Evolutionary conservation across 2,113 vertebrate species (phyloP).

Genomic region (Odocoileus virginianus): DNA sequence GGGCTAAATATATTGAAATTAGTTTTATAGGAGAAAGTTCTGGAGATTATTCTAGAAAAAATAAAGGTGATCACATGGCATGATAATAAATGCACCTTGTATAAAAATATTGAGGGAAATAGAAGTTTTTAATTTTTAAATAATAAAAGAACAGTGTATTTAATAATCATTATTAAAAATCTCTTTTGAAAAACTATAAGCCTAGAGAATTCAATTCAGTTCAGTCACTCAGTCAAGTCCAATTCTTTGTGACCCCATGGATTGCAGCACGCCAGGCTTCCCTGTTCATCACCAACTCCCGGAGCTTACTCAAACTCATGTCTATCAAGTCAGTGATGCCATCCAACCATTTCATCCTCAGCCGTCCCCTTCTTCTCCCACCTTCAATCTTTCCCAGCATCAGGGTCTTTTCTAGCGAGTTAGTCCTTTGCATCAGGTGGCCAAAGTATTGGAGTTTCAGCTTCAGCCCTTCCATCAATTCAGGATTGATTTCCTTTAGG

Average conservation of each 20-base stretch:
- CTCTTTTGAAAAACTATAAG: not conserved
- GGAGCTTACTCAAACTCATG: not conserved
- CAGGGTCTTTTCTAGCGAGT: not conserved
- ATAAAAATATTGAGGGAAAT: not conserved
- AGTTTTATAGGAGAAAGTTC: not conserved
- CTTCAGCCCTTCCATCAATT: not conserved
- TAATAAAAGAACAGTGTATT: not conserved
- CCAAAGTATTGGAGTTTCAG: not conserved
- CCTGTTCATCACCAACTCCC: not conserved
- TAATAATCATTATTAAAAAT: not conserved
- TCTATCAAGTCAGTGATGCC: not conserved
- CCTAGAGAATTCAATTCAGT: not conserved
- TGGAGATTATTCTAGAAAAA: not conserved
- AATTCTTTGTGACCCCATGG: not conserved
- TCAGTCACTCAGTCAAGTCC: not conserved
- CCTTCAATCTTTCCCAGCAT: not conserved
- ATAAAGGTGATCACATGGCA: not conserved
- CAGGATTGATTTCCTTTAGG: not conserved
- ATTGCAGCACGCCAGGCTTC: not conserved
- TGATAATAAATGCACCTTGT: not conserved
- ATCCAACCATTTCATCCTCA: not conserved
- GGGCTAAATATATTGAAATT: not conserved
- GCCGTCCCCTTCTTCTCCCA: not conserved
- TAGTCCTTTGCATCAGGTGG: not conserved
- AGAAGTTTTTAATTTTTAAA: not conserved